A percentile compares a stretch with the other conserved stretches of the same genome.
phyloP scores from a whole-genome alignment of 2,113 vertebrate species.

The Nicator chloris region DNA sequence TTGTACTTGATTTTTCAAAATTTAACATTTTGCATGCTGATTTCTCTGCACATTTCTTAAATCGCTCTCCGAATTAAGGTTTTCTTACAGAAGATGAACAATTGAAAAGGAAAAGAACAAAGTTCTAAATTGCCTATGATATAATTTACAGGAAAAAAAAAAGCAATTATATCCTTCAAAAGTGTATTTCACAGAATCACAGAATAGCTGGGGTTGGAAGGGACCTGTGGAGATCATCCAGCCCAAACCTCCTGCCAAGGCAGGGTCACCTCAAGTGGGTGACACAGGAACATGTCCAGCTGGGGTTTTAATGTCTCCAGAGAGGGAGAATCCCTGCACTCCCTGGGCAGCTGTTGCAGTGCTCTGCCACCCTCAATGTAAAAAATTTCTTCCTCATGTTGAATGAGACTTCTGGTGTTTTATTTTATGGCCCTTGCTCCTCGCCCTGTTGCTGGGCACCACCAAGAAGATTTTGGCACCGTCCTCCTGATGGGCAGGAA shows the following conservation, averaged over 20 bases:
- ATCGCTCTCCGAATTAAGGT: rapidly evolving
- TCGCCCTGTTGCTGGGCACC: background rate
- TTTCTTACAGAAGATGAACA: background rate
- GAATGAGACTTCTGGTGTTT: background rate
- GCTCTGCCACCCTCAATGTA: too few relatives aligned
- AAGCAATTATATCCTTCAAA: background rate
- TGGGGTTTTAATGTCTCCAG: background rate
- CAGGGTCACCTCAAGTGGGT: background rate
- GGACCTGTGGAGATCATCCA: background rate
- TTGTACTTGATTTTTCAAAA: background rate
- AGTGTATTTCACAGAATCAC: background rate
- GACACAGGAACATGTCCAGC: background rate
- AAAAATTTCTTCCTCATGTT: background rate
- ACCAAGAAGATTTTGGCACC: background rate
- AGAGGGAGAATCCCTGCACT: background rate
- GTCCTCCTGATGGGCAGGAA: too few relatives aligned
- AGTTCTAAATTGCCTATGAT: background rate
- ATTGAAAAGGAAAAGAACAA: background rate
- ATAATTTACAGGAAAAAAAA: background rate
- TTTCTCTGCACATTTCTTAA: background rate
- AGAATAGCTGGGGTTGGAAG: background rate
- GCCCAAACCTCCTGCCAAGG: background rate
- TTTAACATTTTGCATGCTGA: background rate
- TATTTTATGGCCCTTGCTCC: background rate
- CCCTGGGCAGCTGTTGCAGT: background rate